A percentile compares a stretch with the other conserved stretches of the same genome.
Evolutionary conservation across 1,140 invertebrate genomes (phyloP).

Genomic region (Drosophila virilis): DNA sequence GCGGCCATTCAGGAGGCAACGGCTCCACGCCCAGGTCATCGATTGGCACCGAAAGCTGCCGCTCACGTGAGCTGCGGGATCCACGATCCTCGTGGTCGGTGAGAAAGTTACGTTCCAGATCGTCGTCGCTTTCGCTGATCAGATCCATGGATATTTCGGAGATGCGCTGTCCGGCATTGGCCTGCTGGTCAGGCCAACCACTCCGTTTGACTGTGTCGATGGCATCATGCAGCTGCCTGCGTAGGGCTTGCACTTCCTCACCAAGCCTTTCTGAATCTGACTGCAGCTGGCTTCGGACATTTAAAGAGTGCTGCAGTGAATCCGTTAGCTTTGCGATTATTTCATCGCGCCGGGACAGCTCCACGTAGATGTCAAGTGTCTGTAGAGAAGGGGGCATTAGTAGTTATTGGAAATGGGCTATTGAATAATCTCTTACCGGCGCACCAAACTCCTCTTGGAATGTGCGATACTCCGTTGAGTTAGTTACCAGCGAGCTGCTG

Average conservation of each 20-base stretch:
- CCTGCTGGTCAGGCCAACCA: conserved; percentile 80
- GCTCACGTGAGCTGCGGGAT: conserved; percentile 69
- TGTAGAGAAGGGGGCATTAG: conserved; percentile 66
- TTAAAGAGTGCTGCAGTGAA: conserved; percentile 86
- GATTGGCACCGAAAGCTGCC: conserved; percentile 74
- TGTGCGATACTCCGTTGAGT: conserved; percentile 85
- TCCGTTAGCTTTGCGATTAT: conserved; percentile 87
- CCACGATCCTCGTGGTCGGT: conserved; percentile 73
- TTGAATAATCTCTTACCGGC: conserved; percentile 57
- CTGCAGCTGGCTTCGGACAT: conserved; percentile 86
- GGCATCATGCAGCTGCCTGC: conserved; percentile 86
- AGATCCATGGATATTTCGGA: conserved; percentile 83
- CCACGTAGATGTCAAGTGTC: conserved; percentile 87
- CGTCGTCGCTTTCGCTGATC: conserved; percentile 81
- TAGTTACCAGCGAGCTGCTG: conserved; percentile 78
- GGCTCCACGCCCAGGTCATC: conserved; percentile 69
- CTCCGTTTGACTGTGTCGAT: conserved; percentile 79
- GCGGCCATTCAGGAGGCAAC: conserved; percentile 69
- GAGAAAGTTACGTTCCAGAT: conserved; percentile 68
- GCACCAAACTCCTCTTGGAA: conserved; percentile 84
- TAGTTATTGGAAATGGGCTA: not conserved
- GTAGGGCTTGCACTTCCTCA: conserved; percentile 87
- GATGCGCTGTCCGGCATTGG: conserved; percentile 65
- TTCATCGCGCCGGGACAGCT: conserved; percentile 86
- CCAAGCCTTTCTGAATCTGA: conserved; percentile 86